Evolutionary conservation across 2,113 vertebrate species (phyloP), one percentile per base, ranked within the genome.

Genomic region (Ascaphus truei): DNA sequence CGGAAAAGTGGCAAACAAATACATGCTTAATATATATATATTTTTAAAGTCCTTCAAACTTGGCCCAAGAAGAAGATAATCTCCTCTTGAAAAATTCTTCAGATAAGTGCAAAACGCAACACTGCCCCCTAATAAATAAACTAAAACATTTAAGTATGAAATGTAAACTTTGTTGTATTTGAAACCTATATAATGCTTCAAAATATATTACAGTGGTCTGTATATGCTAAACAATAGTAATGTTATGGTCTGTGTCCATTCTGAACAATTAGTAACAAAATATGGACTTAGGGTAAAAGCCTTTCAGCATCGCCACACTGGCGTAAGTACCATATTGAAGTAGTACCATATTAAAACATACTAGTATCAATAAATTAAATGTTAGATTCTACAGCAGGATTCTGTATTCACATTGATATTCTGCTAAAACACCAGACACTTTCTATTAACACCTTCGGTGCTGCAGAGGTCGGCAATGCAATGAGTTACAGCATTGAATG

Each of bases 91-190:
- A 10, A 5, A 22, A 22, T 18, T 34, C 11, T 26, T 39, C 34
- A 16, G 26, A 16, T n/a, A 13, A 52, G 62, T 90, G 90, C 78
- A 91, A 90, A 90, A 89, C 75, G 78, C 83, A 87, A 86, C 75
- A 68, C 82, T 85, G 81, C 83, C 63, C n/a, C 73, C 84, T 83
- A 88, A 88, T 90, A 90, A 91, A 92, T 91, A 89, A 90, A 90
- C 85, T 83, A 85, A 84, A 86, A 84, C 79, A 67, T 84, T 84
- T 81, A 86, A 87, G 85, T 90, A 89, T 90, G 89, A 90, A 89
- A 89, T 90, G 88, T 91, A 92, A 92, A 92, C 90, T 83, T 86
- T 74, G 77, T 85, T 71, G 72, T 81, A 79, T 76, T 78, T 74
- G 78, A 74, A 77, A 83, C 78, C 68, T 79, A 81, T 53, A 26